These are phyloP conservation scores for Agrochola lota DNA, from an alignment of 2,888 invertebrate species.

Conservation along the genomic window DNA sequence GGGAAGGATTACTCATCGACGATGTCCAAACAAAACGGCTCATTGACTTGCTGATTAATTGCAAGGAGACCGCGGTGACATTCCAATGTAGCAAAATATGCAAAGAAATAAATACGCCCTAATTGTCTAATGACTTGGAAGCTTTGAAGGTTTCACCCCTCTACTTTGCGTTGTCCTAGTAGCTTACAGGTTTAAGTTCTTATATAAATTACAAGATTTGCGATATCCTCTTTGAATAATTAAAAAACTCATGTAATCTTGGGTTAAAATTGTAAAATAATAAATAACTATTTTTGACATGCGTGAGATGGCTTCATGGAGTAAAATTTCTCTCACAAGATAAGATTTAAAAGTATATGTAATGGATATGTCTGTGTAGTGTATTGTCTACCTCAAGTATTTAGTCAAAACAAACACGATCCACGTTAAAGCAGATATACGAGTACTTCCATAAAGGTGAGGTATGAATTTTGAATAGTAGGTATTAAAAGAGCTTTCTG, in stretches of 20 bases:
- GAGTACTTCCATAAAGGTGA: conserved; percentile 30
- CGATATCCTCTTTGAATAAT: neutral
- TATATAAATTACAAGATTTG: neutral
- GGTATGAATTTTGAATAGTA: conserved; percentile 53
- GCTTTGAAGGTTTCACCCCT: conserved; percentile 36
- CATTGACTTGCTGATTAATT: conserved; percentile 90
- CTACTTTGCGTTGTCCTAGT: conserved; percentile 18
- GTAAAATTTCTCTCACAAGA: neutral
- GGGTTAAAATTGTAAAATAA: neutral
- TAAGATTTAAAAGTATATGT: neutral
- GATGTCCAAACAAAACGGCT: conserved; percentile 89
- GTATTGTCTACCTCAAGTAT: conserved; percentile 15
- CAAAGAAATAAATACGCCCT: conserved; percentile 71
- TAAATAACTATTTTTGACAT: neutral
- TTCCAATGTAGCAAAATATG: conserved; percentile 82
- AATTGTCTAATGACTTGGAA: conserved; percentile 64
- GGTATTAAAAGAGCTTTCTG: conserved; percentile 49
- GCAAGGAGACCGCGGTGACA: conserved; percentile 85
- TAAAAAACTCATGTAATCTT: neutral
- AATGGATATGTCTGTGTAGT: neutral
- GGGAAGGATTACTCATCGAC: conserved; percentile 88
- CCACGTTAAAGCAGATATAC: conserved; percentile 20
- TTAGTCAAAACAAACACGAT: conserved; percentile 47
- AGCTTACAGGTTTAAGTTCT: neutral
- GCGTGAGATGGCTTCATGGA: neutral